A percentile compares a stretch with the other conserved stretches of the same genome.
Evolutionary conservation across 2,797 vertebrate species (phyloP).

Genomic region (Hippoglossus hippoglossus): DNA sequence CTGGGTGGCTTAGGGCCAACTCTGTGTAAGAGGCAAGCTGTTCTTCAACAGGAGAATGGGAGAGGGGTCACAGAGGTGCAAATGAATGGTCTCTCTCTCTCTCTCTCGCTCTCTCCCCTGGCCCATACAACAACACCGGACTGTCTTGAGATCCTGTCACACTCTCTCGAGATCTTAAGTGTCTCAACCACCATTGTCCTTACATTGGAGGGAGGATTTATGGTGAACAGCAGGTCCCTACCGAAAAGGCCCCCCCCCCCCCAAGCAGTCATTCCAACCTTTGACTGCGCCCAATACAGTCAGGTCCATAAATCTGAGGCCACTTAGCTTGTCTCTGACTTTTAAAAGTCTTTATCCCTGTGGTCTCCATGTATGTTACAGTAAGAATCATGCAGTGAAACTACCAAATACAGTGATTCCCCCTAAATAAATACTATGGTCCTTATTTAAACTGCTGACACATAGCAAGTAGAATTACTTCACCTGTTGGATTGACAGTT

Average conservation of each 20-base stretch:
- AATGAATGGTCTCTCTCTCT: conserved; percentile 66
- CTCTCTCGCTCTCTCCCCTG: conserved; percentile 53
- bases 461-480: conserved; percentile 27
- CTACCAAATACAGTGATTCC: too few relatives aligned
- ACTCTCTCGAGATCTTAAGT: conserved; percentile 50
- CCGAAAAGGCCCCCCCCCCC: background rate
- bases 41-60: conserved; percentile 72
- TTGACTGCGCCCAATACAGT: background rate
- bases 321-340: background rate
- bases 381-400: too few relatives aligned
- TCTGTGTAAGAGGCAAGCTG: conserved; percentile 65
- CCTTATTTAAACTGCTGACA: conserved; percentile 10
- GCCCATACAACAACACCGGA: conserved; percentile 62
- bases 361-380: background rate
- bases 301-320: background rate
- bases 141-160: conserved; percentile 62
- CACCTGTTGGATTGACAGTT: conserved; percentile 41
- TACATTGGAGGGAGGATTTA: conserved; percentile 47
- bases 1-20: conserved; percentile 55
- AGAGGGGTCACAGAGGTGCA: conserved; percentile 70
- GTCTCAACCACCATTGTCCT: conserved; percentile 54
- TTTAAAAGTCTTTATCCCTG: background rate
- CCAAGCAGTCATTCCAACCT: background rate
- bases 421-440: too few relatives aligned
- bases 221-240: conserved; percentile 17